phyloP scores from a whole-genome alignment of 2,888 invertebrate genomes.

The Eupithecia insigniata region DNA sequence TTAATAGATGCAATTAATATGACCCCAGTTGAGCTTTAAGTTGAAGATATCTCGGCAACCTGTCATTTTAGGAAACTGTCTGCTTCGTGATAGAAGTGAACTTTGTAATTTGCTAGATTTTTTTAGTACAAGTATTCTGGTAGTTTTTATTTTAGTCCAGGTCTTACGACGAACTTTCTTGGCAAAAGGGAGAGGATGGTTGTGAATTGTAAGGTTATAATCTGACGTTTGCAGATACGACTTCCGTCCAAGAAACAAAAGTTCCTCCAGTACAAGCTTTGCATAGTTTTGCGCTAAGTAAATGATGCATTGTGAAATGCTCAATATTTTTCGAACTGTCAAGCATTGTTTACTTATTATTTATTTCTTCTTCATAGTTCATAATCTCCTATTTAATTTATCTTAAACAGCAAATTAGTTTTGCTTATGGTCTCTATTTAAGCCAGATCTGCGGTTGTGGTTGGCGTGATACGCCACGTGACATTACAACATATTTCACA shows the following conservation, averaged over 20 bases:
- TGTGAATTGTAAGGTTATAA: background rate
- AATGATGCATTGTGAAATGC: background rate
- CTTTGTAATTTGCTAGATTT: background rate
- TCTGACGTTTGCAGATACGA: background rate
- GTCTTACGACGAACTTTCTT: background rate
- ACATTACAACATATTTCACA: conserved; percentile 4
- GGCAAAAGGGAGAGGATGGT: background rate
- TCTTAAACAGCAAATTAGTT: background rate
- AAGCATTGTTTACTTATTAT: background rate
- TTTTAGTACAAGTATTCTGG: background rate
- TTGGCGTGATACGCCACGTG: background rate
- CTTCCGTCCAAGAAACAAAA: background rate
- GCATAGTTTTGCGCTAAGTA: background rate
- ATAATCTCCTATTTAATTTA: background rate
- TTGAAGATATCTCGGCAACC: conserved; percentile 40
- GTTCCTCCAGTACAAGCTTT: background rate
- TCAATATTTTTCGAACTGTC: background rate
- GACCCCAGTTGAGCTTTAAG: conserved; percentile 50
- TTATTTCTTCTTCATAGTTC: background rate
- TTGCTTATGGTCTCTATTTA: background rate
- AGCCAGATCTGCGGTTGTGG: background rate
- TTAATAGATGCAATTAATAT: conserved; percentile 70
- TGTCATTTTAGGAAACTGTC: conserved; percentile 23
- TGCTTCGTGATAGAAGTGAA: conserved; percentile 11
- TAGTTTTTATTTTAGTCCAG: too few species aligned